These are phyloP conservation scores for Shinisaurus crocodilurus DNA, from an alignment of 2,113 vertebrate genomes.

Conservation along the genomic window DNA sequence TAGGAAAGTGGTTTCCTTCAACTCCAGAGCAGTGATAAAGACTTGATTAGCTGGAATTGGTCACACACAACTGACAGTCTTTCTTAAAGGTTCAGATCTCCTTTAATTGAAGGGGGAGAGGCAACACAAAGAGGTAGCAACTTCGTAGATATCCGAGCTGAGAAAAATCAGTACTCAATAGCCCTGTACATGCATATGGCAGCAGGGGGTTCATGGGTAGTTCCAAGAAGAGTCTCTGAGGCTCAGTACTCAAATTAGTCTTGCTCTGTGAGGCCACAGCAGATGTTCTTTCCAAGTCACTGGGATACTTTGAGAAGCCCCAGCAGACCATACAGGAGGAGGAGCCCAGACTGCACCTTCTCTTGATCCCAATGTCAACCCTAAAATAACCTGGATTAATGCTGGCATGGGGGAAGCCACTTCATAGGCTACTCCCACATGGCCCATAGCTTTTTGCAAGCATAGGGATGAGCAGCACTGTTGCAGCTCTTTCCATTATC, in stretches of 20 bases:
- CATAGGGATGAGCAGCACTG: too few species aligned
- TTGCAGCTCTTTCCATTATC: neutral
- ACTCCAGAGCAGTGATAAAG: neutral
- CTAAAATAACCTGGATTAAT: neutral
- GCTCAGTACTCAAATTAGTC: neutral
- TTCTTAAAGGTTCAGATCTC: neutral
- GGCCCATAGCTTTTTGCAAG: neutral
- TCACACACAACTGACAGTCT: neutral
- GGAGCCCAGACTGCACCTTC: too few species aligned
- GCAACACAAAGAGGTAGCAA: neutral
- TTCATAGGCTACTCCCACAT: neutral
- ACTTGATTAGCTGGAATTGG: conserved; percentile 2
- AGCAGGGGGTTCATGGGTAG: neutral
- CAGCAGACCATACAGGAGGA: too few species aligned
- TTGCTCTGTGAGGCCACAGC: too few species aligned
- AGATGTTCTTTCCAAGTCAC: too few species aligned
- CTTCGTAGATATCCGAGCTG: neutral
- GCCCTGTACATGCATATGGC: neutral
- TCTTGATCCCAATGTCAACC: too few species aligned
- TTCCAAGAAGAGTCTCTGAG: neutral
- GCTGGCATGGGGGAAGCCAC: too few species aligned
- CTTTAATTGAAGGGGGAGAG: neutral
- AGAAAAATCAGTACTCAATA: neutral
- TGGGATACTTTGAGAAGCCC: too few species aligned
- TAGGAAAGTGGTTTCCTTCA: neutral